Percentiles rank a stretch among this genome's conserved stretches.
Evolutionary conservation across 2,888 invertebrate species (phyloP).

Genomic region (Nomada ferruginata): DNA sequence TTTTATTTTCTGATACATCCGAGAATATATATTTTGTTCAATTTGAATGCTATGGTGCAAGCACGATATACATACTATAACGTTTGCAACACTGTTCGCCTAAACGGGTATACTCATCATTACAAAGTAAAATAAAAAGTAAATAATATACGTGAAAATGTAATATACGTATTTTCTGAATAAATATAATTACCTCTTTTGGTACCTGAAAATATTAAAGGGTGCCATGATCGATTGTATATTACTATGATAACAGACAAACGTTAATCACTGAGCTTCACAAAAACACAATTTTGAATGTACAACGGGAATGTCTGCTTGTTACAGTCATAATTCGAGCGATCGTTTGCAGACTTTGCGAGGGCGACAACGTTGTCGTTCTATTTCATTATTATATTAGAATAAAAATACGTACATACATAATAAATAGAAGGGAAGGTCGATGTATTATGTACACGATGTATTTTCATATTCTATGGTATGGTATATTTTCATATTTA

Average conservation of each 20-base stretch:
- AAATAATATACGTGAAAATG: not conserved
- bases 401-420: slow-evolving; percentile 29
- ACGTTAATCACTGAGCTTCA: slow-evolving; percentile 18
- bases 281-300: slow-evolving; percentile 13
- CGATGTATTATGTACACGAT: slow-evolving; percentile 70
- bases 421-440: slow-evolving; percentile 47
- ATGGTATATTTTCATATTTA: slow-evolving; percentile 74
- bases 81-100: slow-evolving; percentile 18
- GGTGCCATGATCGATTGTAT: slow-evolving; percentile 31
- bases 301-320: slow-evolving; percentile 13
- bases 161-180: slow-evolving; percentile 17
- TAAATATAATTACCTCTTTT: slow-evolving; percentile 23
- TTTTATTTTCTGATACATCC: not conserved
- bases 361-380: slow-evolving; percentile 33
- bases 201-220: slow-evolving; percentile 29
- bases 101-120: not conserved
- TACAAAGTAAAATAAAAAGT: slow-evolving; percentile 11
- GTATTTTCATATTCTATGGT: slow-evolving; percentile 72
- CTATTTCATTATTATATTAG: slow-evolving; percentile 46
- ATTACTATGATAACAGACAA: slow-evolving; percentile 1
- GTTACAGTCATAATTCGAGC: slow-evolving; percentile 5
- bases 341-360: slow-evolving; percentile 12
- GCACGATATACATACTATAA: not conserved
- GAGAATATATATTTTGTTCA: not conserved
- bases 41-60: not conserved